Evolutionary conservation across 2,113 vertebrate species (phyloP), one percentile per base, ranked within the genome.

Genomic region (Dasyornis broadbenti): DNA sequence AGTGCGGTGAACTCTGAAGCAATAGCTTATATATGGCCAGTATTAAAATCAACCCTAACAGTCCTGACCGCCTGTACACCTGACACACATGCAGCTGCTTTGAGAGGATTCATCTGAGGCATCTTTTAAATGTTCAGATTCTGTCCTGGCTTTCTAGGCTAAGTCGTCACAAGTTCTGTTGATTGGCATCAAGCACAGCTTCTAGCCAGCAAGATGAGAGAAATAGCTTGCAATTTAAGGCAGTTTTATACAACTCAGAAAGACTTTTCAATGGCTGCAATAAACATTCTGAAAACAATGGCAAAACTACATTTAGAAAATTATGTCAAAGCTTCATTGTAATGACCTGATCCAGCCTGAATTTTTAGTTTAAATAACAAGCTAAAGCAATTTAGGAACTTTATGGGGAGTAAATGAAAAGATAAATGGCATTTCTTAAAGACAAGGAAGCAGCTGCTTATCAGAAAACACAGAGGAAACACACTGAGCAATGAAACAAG

Each of bases 291-390:
- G 72, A 71, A 83, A 95, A 90, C 52, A 92, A 89, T 71, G 91
- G 40, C 18, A 88, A 91, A 90, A 52, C n/a, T 54, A 27, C 31
- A 8, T 75, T 81, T 75, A 92, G 77, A 86, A 84, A 89, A 84
- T 68, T 56, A 73, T 92, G 65, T 53, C 52, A 92, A 60, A 86
- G 6, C 24, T 78, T 91, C 60, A 54, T 40, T 53, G 8, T 78
- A 79, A 94, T 49, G 72, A 60, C 44, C 30, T 37, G n/a, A 79
- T 79, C 40, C 15, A 33, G 61, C 24, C 64, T 92, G 82, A 88
- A 63, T 83, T 93, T 93, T 95, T 52, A 83, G 63, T 94, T 92
- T 92, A 94, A 95, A 92, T 86, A 94, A 90, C 63, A 89, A 95
- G 45, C 45, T 83, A 86, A 81, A 72, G 68, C 39, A 90, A 81